Base-by-base conservation (phyloP, 1,140 invertebrate species). In the Pemphigus obesinymphae region DNA sequence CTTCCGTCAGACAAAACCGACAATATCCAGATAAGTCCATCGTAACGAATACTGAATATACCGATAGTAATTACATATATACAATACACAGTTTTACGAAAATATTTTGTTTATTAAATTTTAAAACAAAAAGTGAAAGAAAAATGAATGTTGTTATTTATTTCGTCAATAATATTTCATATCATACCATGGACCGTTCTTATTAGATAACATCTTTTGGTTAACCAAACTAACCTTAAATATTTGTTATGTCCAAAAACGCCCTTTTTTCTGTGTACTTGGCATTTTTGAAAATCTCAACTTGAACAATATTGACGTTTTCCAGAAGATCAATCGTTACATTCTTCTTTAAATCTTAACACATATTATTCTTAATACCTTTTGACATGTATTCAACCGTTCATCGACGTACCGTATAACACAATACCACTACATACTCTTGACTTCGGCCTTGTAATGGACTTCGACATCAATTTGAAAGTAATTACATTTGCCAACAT, bases 191-290 rank as follows among this genome's bases (percentile, higher is more conserved):
- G 17, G 29, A 78, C 75, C 53, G 26, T 26, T n/a, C 1, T 11
- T 23, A 43, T 31, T 31, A 78, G 75, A 78, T 78, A 78, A 78
- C 48, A 63, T 37, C 34, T 76, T 55, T 5, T 20, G 31, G 50
- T 78, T 58, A 43, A 78, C 75, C 53, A 78, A 37, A 43, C 20
- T 78, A 78, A 78, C 75, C 75, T 78, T n/a, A 78, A 78, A 58
- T 26, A 26, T 23, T 78, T 78, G 75, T 78, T 78, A 23, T 78
- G 75, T 78, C 13, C n/a, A 58, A 78, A 78, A 61, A 78, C 75
- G 75, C 75, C 75, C 75, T 78, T 78, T 78, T 58, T 61, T 73
- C 48, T 78, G 75, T 61, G 37, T 78, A 78, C n/a, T 78, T 78
- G 75, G 75, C 75, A 78, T 78, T 78, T 78, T 78, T 78, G 20